phyloP scores from a whole-genome alignment of 2,797 vertebrate species.

The Hipposideros larvatus region DNA sequence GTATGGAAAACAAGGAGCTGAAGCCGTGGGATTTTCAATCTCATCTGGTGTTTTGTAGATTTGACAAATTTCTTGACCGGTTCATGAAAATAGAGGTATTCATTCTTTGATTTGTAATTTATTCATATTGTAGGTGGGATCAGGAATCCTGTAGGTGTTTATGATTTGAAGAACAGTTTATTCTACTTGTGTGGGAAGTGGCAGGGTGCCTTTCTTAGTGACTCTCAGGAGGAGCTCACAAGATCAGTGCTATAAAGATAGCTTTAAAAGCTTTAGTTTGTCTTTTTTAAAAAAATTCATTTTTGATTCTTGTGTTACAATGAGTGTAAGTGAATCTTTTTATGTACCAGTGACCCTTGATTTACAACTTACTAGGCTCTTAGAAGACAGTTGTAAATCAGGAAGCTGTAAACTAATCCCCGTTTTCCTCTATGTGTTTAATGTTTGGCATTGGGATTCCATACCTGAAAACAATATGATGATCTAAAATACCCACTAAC shows the following conservation, averaged over 20 bases:
- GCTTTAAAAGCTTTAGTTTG: background rate
- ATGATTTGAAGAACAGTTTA: background rate
- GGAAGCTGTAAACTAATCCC: background rate
- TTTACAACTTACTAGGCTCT: background rate
- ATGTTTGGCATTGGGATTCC: slow-evolving; percentile 3
- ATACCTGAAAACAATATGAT: slow-evolving; percentile 35
- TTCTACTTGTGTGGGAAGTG: background rate
- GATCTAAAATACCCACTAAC: background rate
- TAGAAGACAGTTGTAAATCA: background rate
- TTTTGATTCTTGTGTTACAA: background rate
- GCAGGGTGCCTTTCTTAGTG: background rate
- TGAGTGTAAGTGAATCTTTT: background rate
- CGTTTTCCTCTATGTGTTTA: background rate
- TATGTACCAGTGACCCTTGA: background rate
- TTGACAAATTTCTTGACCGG: slow-evolving; percentile 89
- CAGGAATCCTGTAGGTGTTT: background rate
- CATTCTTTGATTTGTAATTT: background rate
- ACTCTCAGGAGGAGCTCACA: background rate
- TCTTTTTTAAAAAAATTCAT: background rate
- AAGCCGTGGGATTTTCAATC: slow-evolving; percentile 92
- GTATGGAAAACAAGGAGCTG: slow-evolving; percentile 74
- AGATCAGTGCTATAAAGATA: background rate
- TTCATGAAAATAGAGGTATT: slow-evolving; percentile 91
- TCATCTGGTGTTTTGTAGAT: slow-evolving; percentile 90
- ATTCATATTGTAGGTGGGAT: background rate